Evolutionary conservation across 2,797 vertebrate species (phyloP).

Genomic region (Phaenicophaeus curvirostris): DNA sequence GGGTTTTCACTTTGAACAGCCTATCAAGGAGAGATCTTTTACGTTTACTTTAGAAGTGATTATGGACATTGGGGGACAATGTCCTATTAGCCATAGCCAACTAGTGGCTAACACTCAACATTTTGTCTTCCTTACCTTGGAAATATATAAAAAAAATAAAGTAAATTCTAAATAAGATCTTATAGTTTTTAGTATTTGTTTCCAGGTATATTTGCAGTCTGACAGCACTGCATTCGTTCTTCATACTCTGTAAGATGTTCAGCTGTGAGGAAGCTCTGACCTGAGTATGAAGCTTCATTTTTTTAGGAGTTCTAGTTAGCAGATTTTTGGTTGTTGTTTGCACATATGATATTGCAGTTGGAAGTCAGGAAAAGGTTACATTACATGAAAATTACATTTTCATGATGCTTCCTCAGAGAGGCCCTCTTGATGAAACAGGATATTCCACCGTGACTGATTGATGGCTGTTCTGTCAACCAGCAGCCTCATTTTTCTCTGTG

Average conservation of each 20-base stretch:
- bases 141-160: not conserved
- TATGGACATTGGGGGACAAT: not conserved
- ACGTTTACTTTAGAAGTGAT: not conserved
- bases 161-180: not conserved
- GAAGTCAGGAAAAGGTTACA: not conserved
- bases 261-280: not conserved
- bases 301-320: not conserved
- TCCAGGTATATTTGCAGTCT: not conserved
- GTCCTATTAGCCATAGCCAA: not conserved
- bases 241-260: not conserved
- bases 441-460: not conserved
- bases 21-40: not conserved
- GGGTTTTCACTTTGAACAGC: constrained; percentile 5
- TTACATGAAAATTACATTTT: not conserved
- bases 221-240: not conserved
- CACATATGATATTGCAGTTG: not conserved
- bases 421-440: not conserved
- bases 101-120: not conserved
- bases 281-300: not conserved
- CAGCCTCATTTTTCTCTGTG: not conserved
- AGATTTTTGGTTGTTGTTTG: not conserved
- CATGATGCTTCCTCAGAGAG: not conserved
- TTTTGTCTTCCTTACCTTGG: not conserved
- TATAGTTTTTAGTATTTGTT: not conserved
- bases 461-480: not conserved